These are phyloP conservation scores for Nephrotoma guestfalica DNA, from an alignment of 2,888 invertebrate species.

Conservation along the genomic window DNA sequence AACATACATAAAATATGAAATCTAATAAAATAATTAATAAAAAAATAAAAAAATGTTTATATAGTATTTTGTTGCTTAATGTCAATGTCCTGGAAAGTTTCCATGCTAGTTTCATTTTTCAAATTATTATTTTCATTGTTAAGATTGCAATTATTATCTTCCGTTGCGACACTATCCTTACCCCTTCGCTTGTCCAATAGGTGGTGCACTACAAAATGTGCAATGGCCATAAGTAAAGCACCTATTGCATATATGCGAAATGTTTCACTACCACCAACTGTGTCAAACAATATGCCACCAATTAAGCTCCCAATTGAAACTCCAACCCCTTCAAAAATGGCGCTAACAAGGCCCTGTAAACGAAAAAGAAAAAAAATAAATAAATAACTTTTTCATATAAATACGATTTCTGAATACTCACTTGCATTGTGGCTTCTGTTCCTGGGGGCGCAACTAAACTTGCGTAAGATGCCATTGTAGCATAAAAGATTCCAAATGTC, in stretches of 20 bases:
- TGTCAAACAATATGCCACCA: constrained; percentile 55
- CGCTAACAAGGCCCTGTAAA: constrained; percentile 65
- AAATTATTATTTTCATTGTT: neutral
- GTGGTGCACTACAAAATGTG: constrained; percentile 43
- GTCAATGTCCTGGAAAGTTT: neutral
- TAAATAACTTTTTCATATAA: constrained; percentile 1
- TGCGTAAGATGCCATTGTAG: constrained; percentile 80
- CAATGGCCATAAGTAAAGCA: constrained; percentile 42
- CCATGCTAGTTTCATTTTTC: neutral
- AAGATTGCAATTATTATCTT: neutral
- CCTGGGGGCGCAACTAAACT: constrained; percentile 69
- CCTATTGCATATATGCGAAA: constrained; percentile 59
- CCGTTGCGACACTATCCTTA: neutral
- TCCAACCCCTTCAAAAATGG: constrained; percentile 75
- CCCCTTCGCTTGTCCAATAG: constrained; percentile 15
- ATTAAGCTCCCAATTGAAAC: constrained; percentile 65
- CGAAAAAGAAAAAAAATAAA: constrained; percentile 1
- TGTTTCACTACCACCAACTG: constrained; percentile 47
- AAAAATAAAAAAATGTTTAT: neutral
- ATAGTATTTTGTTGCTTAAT: neutral
- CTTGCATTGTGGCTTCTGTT: constrained; percentile 76
- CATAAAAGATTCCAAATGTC: constrained; percentile 77
- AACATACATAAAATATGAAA: neutral
- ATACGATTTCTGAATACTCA: constrained; percentile 21
- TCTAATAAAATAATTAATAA: neutral